Base-by-base conservation (phyloP, 2,888 invertebrate genomes). In the Ypsolopha scabrella region DNA sequence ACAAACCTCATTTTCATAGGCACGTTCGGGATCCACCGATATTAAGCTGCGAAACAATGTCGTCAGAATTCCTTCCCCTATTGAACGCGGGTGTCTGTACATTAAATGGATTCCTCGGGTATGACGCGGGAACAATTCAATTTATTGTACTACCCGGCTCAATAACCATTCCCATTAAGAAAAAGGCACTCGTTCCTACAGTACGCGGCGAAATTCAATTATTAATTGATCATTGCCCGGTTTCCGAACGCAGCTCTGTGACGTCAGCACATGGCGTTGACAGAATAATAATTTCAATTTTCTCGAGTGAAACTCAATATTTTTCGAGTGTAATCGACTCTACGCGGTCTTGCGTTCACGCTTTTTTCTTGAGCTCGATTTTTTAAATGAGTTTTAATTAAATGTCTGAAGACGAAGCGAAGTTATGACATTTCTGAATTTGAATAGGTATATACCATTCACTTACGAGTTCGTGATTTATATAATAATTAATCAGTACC, bases 51-150 rank as follows among this genome's bases (percentile, higher is more conserved):
- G 55, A 59, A 62, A 67, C 65, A 67, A 67, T 66, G 67, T 59
- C 56, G 54, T 57, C 56, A 54, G 50, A 56, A 46, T 47, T 49
- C 51, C 43, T 24, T 50, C 8, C 24, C 45, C 52, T 52, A 24
- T 41, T 41, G 48, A 41, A 37, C 51, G 37, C 50, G 35, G 38
- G 24, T 24, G 44, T 50, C 53, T 46, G 51, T 10, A 37, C 45
- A 50, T 65, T 72, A 74, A 72, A 69, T 63, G 71, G 68, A 72
- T 74, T 73, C 72, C 69, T 55, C 55, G 56, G 62, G 63, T 61
- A 64, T 64, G 62, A 65, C 62, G 64, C 57, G 58, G 57, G 57
- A 60, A 65, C 63, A 71, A 75, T 72, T 67, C 65, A 70, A 72
- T 74, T 75, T 75, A 62, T 65, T 59, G 60, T 58, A 56, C 58